These are phyloP conservation scores for Pyrrhia umbra DNA, from an alignment of 2,888 invertebrate species.

Conservation along the genomic window DNA sequence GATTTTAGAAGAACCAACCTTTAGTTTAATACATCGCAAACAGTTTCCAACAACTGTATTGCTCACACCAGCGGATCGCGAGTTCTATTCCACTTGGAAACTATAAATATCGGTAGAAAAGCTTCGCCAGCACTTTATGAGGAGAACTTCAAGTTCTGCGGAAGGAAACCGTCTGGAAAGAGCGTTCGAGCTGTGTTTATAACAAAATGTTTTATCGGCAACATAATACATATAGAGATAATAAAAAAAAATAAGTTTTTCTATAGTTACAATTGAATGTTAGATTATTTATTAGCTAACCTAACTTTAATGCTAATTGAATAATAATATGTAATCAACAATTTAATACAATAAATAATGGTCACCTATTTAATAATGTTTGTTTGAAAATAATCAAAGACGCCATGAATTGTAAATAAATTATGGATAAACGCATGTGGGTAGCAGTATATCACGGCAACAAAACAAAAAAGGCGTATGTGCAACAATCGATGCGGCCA, in stretches of 20 bases:
- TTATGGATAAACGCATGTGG: too few relatives aligned
- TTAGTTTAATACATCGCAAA: conserved; percentile 7
- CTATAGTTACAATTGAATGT: too few relatives aligned
- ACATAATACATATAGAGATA: too few relatives aligned
- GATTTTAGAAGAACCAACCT: neutral
- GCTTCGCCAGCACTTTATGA: conserved; percentile 17
- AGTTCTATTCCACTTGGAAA: conserved; percentile 27
- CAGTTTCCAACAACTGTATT: conserved; percentile 21
- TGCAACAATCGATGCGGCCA: neutral
- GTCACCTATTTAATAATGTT: too few relatives aligned
- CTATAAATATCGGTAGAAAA: conserved; percentile 37
- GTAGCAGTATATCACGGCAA: neutral
- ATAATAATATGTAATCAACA: too few relatives aligned
- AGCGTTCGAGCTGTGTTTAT: neutral
- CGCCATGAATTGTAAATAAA: too few relatives aligned
- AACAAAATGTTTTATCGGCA: neutral
- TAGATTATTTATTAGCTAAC: too few relatives aligned
- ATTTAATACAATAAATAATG: too few relatives aligned
- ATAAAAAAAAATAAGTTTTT: too few relatives aligned
- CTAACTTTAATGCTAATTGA: too few relatives aligned
- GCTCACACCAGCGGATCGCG: conserved; percentile 5
- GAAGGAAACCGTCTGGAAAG: conserved; percentile 5
- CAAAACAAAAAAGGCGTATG: neutral
- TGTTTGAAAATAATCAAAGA: too few relatives aligned
- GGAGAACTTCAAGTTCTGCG: conserved; percentile 1